These are phyloP conservation scores for Dromaius novaehollandiae DNA, from an alignment of 2,113 vertebrate genomes.

Conservation along the genomic window DNA sequence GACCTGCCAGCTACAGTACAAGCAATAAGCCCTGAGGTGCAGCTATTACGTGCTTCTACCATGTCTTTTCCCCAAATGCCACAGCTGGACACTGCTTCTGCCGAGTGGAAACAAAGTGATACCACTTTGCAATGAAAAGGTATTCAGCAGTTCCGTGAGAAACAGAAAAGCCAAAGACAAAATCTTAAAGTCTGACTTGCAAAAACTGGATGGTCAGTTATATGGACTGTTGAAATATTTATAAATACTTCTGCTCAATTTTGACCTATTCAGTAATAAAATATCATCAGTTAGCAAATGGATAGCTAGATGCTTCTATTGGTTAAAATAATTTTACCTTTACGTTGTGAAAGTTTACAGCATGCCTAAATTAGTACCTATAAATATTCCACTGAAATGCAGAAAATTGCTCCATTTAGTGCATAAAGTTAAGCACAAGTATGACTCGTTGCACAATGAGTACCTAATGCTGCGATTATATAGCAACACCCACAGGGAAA, in stretches of 20 bases:
- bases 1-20: background rate
- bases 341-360: background rate
- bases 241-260: background rate
- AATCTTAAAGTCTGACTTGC: background rate
- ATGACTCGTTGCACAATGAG: background rate
- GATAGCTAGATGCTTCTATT: background rate
- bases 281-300: background rate
- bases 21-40: background rate
- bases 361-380: no score
- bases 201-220: background rate
- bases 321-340: background rate
- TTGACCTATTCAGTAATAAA: background rate
- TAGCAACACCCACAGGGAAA: background rate
- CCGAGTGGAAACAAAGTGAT: background rate
- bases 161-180: background rate
- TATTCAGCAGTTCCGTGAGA: background rate
- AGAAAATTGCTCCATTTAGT: background rate
- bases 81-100: background rate
- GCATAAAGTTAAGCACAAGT: background rate
- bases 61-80: background rate
- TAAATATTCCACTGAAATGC: no score
- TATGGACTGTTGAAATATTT: background rate
- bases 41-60: background rate
- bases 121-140: background rate
- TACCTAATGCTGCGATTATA: rapidly evolving